Conservation (phyloP, 2,888 invertebrate genomes). For the Agelastica alni region DNA sequence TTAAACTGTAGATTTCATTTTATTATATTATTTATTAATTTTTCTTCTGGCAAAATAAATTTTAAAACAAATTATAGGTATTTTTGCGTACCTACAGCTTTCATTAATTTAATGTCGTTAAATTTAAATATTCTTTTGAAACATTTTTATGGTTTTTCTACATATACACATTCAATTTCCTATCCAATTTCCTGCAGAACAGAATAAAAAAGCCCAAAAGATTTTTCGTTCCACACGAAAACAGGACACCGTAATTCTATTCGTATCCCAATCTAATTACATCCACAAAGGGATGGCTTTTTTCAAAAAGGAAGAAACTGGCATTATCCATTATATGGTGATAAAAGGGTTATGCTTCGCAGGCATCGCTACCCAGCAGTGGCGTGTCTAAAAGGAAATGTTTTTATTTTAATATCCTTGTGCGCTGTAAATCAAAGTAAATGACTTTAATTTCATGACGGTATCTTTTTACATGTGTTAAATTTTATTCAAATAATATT, state of each 20-base stretch:
- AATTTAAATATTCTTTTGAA: not conserved
- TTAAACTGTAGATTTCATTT: not conserved
- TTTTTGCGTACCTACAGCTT: too few relatives aligned
- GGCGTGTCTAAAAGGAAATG: not conserved
- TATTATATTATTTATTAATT: not conserved
- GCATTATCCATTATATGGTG: slow-evolving; percentile 2
- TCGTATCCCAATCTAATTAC: slow-evolving; percentile 5
- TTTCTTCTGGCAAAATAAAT: not conserved
- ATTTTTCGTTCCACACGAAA: slow-evolving; percentile 5
- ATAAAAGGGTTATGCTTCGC: slow-evolving; percentile 7
- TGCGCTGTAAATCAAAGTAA: too few relatives aligned
- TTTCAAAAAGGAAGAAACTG: slow-evolving; percentile 5
- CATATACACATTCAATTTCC: not conserved
- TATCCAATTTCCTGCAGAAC: not conserved
- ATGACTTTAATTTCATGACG: too few relatives aligned
- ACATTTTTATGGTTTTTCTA: not conserved
- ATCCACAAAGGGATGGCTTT: slow-evolving; percentile 5
- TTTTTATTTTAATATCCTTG: too few relatives aligned
- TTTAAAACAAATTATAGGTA: too few relatives aligned
- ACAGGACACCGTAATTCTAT: slow-evolving; percentile 7
- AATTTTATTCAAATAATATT: too few relatives aligned
- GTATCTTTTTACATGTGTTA: too few relatives aligned
- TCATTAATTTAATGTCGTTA: too few relatives aligned
- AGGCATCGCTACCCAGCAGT: not conserved
- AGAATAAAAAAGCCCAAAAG: not conserved